Conservation (phyloP, 1,140 invertebrate genomes). For the Cyrtorhinus lividipennis region DNA sequence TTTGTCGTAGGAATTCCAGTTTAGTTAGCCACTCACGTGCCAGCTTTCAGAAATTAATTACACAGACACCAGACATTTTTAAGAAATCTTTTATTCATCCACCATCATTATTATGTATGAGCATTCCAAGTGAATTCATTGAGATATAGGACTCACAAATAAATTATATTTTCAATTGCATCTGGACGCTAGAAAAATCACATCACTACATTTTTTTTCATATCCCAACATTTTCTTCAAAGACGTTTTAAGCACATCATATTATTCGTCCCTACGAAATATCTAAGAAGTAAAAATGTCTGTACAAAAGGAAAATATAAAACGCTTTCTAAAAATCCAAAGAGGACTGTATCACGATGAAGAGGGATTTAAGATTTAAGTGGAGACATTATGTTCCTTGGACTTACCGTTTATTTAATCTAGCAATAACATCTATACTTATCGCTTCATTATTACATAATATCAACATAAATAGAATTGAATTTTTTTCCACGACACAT, state of each 20-base stretch:
- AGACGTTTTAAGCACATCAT: background rate
- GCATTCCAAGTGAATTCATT: background rate
- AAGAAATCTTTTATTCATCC: background rate
- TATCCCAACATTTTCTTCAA: background rate
- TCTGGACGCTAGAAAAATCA: background rate
- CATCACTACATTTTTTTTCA: background rate
- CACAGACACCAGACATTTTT: no score
- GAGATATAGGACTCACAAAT: no score
- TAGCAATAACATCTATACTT: no score
- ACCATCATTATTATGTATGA: background rate
- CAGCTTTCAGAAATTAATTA: no score
- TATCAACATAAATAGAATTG: no score
- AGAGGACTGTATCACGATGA: conserved; percentile 4
- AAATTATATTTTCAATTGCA: background rate
- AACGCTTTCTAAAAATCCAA: background rate
- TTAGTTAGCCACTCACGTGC: no score
- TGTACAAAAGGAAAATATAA: conserved; percentile 4
- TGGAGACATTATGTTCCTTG: background rate
- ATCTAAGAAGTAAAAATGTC: background rate
- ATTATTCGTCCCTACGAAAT: background rate
- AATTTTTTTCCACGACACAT: no score
- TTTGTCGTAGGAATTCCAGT: no score
- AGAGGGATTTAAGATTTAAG: background rate
- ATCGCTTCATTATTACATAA: no score
- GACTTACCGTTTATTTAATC: background rate